Percentiles rank a stretch among this genome's conserved stretches.
These are phyloP conservation scores for Poecile atricapillus DNA, from an alignment of 2,113 vertebrate species.

Conservation along the genomic window DNA sequence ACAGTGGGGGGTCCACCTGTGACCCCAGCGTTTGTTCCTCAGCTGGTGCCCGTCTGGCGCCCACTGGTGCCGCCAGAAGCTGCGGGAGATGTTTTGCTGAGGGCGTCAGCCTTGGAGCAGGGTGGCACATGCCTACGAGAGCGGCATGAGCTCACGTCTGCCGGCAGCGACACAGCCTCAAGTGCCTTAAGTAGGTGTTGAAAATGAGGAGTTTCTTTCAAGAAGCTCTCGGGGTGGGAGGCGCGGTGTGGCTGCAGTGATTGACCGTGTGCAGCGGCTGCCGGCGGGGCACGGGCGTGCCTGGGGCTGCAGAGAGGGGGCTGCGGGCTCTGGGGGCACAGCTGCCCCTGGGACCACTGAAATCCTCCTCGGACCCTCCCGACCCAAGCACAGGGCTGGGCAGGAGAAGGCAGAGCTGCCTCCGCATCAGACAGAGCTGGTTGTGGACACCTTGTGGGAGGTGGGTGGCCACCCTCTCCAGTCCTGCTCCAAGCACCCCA, in stretches of 20 bases:
- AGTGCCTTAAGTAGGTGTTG: slow-evolving; percentile 72
- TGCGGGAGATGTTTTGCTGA: neutral
- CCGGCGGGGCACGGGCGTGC: fast-evolving
- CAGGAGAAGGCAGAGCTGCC: neutral
- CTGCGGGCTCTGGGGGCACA: neutral
- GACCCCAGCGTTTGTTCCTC: neutral
- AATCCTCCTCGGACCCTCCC: neutral
- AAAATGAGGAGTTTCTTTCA: slow-evolving; percentile 65
- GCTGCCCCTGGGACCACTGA: neutral
- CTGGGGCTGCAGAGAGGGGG: fast-evolving
- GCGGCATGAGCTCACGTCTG: slow-evolving; percentile 72
- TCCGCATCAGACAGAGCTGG: fast-evolving
- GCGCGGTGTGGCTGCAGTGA: neutral
- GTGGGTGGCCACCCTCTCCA: neutral
- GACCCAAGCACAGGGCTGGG: fast-evolving
- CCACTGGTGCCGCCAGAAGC: fast-evolving
- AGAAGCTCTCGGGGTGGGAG: slow-evolving; percentile 20
- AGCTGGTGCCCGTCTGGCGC: neutral
- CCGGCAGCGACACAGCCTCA: neutral
- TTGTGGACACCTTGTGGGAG: fast-evolving
- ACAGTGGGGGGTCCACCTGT: fast-evolving
- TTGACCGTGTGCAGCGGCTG: neutral
- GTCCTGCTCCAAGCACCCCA: neutral
- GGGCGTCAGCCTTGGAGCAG: slow-evolving; percentile 32
- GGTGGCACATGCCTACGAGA: neutral